phyloP scores from a whole-genome alignment of 2,113 vertebrate genomes.

The Romanogobio albipinnatus region DNA sequence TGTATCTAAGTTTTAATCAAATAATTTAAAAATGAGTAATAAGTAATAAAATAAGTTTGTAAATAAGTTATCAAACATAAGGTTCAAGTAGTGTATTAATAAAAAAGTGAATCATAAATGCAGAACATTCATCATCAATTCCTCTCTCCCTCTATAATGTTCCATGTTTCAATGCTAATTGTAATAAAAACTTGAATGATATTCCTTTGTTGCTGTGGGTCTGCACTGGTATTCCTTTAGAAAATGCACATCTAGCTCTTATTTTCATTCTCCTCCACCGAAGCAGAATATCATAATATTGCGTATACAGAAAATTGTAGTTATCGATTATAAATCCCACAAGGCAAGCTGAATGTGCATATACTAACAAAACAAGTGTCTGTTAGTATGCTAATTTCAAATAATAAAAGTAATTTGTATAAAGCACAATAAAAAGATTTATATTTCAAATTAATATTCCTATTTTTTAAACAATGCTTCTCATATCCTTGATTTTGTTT shows the following conservation, averaged over 20 bases:
- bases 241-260: constrained; percentile 2
- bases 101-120: neutral
- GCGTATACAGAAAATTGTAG: constrained; percentile 8
- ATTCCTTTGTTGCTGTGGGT: neutral
- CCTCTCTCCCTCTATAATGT: neutral
- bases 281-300: constrained; percentile 11
- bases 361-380: neutral
- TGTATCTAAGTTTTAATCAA: too few relatives aligned
- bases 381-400: neutral
- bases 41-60: too few relatives aligned
- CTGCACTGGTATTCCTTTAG: neutral
- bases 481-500: neutral
- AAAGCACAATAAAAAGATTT: neutral
- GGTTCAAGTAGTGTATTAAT: too few relatives aligned
- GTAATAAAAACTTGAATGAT: neutral
- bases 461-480: neutral
- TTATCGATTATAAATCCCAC: constrained; percentile 6
- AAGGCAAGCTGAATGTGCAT: neutral
- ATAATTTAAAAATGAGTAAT: too few relatives aligned
- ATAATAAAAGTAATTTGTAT: neutral
- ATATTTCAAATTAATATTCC: neutral
- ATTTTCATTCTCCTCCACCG: constrained; percentile 11
- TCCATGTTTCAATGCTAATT: neutral
- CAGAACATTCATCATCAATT: neutral
- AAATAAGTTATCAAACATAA: too few relatives aligned